phyloP scores from a whole-genome alignment of 2,797 vertebrate genomes.

The Clamator glandarius region DNA sequence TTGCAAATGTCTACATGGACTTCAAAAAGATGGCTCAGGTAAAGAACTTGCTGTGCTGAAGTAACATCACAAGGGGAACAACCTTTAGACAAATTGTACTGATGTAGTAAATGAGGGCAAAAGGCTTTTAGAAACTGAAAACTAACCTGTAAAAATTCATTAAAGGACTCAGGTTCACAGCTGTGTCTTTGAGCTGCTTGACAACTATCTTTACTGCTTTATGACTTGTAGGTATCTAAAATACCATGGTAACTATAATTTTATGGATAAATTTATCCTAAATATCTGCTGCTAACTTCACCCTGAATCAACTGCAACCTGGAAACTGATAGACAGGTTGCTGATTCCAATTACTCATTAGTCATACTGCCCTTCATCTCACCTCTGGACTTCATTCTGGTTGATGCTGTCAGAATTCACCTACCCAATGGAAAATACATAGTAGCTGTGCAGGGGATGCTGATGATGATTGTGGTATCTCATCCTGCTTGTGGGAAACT shows the following conservation, averaged over 20 bases:
- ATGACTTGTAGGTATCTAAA: conserved; percentile 11
- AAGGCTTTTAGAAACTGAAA: conserved; percentile 28
- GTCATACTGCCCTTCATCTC: neutral
- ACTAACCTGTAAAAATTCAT: neutral
- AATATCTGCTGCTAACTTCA: neutral
- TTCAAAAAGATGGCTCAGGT: conserved; percentile 9
- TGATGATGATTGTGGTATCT: neutral
- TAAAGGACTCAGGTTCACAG: neutral
- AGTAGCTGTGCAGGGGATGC: neutral
- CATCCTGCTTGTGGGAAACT: rapidly evolving
- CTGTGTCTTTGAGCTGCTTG: neutral
- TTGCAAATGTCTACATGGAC: neutral
- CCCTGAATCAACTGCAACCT: neutral
- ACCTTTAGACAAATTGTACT: neutral
- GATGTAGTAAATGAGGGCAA: conserved; percentile 21
- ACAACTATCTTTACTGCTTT: conserved; percentile 12
- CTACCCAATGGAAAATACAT: neutral
- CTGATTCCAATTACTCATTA: neutral
- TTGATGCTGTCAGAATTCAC: neutral
- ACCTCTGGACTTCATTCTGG: neutral
- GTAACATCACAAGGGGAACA: neutral
- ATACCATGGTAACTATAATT: conserved; percentile 23
- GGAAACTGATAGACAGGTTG: neutral
- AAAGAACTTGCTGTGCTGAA: conserved; percentile 9
- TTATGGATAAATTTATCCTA: neutral